phyloP scores from a whole-genome alignment of 2,888 invertebrate species.

The Aphodius sticticus region DNA sequence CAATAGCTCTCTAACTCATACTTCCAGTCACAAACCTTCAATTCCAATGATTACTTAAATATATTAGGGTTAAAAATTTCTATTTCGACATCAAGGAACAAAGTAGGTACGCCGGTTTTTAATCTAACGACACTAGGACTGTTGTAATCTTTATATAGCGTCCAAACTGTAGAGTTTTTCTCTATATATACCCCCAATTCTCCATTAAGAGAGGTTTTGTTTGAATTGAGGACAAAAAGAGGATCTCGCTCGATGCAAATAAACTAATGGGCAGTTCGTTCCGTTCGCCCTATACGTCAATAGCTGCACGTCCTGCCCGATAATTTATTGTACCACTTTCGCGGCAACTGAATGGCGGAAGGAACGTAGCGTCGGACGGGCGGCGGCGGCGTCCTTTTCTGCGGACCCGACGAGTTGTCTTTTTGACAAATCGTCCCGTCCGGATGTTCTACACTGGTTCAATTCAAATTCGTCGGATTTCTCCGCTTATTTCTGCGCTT shows the following conservation, averaged over 20 bases:
- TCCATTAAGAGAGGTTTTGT: neutral
- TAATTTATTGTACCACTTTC: conserved; percentile 39
- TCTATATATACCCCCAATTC: neutral
- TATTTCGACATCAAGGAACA: no score
- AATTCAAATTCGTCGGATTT: conserved; percentile 13
- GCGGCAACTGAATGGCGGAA: conserved; percentile 34
- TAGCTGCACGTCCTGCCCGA: conserved; percentile 18
- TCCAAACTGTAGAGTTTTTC: neutral
- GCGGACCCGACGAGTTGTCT: conserved; percentile 35
- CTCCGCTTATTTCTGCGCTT: neutral
- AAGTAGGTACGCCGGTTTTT: no score
- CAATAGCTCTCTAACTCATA: no score
- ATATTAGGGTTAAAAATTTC: no score
- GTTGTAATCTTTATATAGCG: no score
- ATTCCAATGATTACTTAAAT: no score
- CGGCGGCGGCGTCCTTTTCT: conserved; percentile 30
- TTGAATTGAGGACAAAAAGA: neutral
- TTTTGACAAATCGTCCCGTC: conserved; percentile 35
- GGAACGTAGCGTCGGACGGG: conserved; percentile 26
- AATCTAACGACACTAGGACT: no score
- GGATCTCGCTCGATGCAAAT: conserved; percentile 33
- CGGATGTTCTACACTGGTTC: conserved; percentile 24
- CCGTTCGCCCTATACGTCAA: conserved; percentile 24
- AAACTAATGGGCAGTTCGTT: conserved; percentile 40
- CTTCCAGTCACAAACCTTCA: no score